These are phyloP conservation scores for Penaeus indicus DNA, from an alignment of 1,140 invertebrate genomes.

Conservation along the genomic window DNA sequence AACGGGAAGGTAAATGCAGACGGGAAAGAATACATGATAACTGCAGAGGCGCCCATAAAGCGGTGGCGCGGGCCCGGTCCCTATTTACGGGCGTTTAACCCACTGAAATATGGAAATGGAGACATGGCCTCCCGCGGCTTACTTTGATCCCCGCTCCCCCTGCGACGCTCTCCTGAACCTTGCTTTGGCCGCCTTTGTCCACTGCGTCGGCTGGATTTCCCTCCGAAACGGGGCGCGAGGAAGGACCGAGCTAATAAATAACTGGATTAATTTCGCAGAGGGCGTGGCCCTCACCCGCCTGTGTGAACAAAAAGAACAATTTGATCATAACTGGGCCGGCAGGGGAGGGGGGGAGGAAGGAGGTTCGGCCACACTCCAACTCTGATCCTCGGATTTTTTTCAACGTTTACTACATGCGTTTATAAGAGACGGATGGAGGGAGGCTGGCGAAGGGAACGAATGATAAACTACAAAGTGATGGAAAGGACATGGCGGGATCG, in stretches of 20 bases:
- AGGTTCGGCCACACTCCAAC: too few relatives aligned
- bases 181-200: background rate
- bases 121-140: slow-evolving; percentile 3
- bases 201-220: background rate
- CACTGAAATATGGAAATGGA: slow-evolving; percentile 23
- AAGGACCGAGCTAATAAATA: slow-evolving; percentile 1
- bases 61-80: background rate
- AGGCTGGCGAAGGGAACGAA: too few relatives aligned
- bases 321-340: background rate
- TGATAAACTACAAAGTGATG: too few relatives aligned
- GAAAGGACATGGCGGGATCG: background rate
- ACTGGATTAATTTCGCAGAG: background rate
- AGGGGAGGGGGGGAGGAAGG: background rate
- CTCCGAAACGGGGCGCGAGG: background rate
- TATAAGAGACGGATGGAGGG: too few relatives aligned
- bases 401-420: too few relatives aligned
- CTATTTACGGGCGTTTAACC: slow-evolving; percentile 13
- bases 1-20: background rate
- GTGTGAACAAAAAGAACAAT: background rate
- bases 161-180: background rate
- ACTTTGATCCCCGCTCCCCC: background rate
- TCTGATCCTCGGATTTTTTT: too few relatives aligned
- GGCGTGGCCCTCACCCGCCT: background rate
- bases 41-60: background rate
- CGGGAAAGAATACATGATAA: background rate